phyloP scores from a whole-genome alignment of 1,140 invertebrate species.

The Grapholita molesta region DNA sequence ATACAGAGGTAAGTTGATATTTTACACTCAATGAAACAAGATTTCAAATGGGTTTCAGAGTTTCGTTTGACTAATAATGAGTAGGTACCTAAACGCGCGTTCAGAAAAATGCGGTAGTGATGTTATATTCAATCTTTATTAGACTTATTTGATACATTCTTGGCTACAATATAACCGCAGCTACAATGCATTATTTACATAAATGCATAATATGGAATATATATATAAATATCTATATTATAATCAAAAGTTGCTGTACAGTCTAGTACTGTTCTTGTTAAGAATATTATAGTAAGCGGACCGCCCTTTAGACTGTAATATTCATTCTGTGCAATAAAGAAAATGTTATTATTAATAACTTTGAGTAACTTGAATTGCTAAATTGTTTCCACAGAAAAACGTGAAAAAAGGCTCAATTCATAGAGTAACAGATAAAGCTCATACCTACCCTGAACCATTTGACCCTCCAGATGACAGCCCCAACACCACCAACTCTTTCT shows the following conservation, averaged over 20 bases:
- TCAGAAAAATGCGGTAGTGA: background rate
- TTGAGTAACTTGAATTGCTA: background rate
- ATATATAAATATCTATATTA: too few species aligned
- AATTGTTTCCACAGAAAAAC: background rate
- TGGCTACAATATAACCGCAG: too few species aligned
- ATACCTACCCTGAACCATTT: slow-evolving; percentile 40
- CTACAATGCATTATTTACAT: too few species aligned
- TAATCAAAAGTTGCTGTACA: too few species aligned
- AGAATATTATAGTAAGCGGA: too few species aligned
- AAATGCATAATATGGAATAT: too few species aligned
- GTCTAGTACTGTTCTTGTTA: too few species aligned
- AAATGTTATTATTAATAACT: too few species aligned
- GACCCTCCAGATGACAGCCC: slow-evolving; percentile 19
- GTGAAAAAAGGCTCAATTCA: slow-evolving; percentile 20
- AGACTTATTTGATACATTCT: too few species aligned
- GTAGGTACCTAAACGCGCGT: background rate
- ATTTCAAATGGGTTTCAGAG: background rate
- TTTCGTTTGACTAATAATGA: background rate
- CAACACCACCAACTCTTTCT: background rate
- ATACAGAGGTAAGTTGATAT: slow-evolving; percentile 37
- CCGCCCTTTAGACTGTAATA: too few species aligned
- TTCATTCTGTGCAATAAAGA: too few species aligned
- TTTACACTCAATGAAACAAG: background rate
- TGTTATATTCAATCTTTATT: too few species aligned
- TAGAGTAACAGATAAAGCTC: slow-evolving; percentile 28